Base-by-base conservation (phyloP, 2,113 vertebrate genomes). In the Tursiops truncatus region DNA sequence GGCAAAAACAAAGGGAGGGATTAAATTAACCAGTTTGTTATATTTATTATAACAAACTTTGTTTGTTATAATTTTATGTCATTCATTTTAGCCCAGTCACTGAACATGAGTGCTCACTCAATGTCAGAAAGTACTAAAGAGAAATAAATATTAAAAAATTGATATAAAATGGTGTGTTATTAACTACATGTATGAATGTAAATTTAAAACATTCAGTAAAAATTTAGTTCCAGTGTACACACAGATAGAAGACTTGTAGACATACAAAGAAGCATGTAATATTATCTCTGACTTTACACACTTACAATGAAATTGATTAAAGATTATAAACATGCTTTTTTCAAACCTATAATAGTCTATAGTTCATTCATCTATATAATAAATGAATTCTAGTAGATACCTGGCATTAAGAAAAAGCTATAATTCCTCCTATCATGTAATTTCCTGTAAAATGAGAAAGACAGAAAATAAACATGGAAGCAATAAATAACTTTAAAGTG, bases 21-120 rank as follows among this genome's bases (percentile, higher is more conserved):
- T 97, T 97, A 97, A 84, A 93, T 97, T 93, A 98, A 62, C 71
- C 58, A 90, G 3, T 25, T 36, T 41, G 58, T 0, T 80, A 91
- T 1, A 3, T 89, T 93, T 97, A 91, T 97, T 95, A 95, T 47
- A 47, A 47, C 44, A 47, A 11, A 47, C 44, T 47, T 47, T 47
- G 44, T 47, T 47, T 47, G 44, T 47, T 47, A 47, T 11, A 47
- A 21, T 94, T 95, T 31, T 93, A 63, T 50, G 86, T 77, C 50
- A 2, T 76, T 82, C 36, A 82, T 93, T 76, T 68, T 92, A 98
- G 58, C n/a, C n/a, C 15, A 60, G 21, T n/a, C 26, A 58, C 41
- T 89, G 67, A 94, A 65, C 36, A 73, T 20, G 44, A 80, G 53
- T 91, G 28, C 31, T 97, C 62, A 85, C 58, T 97, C 2, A 65